phyloP scores from a whole-genome alignment of 2,888 invertebrate species.

The Melinaea marsaeus region DNA sequence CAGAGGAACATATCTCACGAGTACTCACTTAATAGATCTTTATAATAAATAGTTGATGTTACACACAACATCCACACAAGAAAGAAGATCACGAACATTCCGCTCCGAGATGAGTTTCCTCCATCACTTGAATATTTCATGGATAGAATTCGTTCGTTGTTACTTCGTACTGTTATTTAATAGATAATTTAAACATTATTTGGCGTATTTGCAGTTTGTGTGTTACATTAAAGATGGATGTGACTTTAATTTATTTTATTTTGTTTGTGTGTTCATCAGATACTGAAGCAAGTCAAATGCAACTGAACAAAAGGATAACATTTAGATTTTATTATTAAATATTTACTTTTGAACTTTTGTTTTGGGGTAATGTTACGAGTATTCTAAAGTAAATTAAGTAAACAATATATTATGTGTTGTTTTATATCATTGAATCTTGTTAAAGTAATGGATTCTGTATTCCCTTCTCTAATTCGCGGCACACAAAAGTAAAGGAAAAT shows the following conservation, averaged over 20 bases:
- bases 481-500: too few species aligned
- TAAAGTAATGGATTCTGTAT: too few species aligned
- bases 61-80: background rate
- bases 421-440: too few species aligned
- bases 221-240: too few species aligned
- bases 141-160: constrained; percentile 22
- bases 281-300: background rate
- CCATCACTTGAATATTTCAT: constrained; percentile 27
- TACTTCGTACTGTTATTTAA: constrained; percentile 27
- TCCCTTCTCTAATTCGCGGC: too few species aligned
- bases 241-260: background rate
- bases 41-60: too few species aligned
- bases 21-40: too few species aligned
- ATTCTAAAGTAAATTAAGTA: too few species aligned
- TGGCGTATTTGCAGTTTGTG: background rate
- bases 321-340: background rate
- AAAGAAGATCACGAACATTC: background rate
- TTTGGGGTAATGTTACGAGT: too few species aligned
- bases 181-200: constrained; percentile 27
- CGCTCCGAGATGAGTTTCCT: constrained; percentile 11
- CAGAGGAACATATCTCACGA: too few species aligned
- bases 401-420: too few species aligned
- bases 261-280: background rate
- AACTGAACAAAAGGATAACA: background rate
- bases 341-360: too few species aligned